phyloP scores from a whole-genome alignment of 1,140 invertebrate species.

The Drosophila neocordata region DNA sequence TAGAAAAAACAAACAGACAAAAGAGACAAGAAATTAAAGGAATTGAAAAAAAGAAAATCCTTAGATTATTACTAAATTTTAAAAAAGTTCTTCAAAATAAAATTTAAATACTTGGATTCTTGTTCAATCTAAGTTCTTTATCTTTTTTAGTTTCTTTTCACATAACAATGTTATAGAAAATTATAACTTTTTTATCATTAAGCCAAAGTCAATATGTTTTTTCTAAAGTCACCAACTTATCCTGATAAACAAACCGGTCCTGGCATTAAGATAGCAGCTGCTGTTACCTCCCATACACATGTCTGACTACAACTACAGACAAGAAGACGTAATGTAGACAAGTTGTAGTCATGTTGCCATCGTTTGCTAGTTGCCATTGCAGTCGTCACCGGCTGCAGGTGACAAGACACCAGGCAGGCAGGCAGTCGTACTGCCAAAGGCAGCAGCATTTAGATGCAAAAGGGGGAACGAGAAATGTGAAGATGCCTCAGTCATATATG shows the following conservation, averaged over 20 bases:
- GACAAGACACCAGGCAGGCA: constrained; percentile 51
- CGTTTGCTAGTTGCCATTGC: constrained; percentile 50
- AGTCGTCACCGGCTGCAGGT: constrained; percentile 64
- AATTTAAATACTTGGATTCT: no score
- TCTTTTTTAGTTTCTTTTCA: no score
- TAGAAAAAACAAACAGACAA: no score
- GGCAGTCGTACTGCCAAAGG: constrained; percentile 45
- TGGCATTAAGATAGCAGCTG: not conserved
- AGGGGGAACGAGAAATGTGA: constrained; percentile 11
- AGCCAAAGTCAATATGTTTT: no score
- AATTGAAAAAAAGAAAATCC: no score
- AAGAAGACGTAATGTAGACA: constrained; percentile 75
- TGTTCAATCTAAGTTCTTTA: no score
- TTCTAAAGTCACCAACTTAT: not conserved
- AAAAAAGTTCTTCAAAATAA: no score
- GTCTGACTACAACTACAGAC: constrained; percentile 42
- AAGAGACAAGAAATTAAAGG: no score
- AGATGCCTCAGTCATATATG: constrained; percentile 37
- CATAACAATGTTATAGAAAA: no score
- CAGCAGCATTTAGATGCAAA: constrained; percentile 23
- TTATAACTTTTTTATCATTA: no score
- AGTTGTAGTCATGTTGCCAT: constrained; percentile 74
- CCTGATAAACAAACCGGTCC: not conserved
- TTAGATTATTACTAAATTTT: no score
- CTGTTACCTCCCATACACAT: constrained; percentile 4